Percentiles rank a stretch among this genome's conserved stretches.
Evolutionary conservation across 2,797 vertebrate species (phyloP).

Genomic region (Erethizon dorsatum): DNA sequence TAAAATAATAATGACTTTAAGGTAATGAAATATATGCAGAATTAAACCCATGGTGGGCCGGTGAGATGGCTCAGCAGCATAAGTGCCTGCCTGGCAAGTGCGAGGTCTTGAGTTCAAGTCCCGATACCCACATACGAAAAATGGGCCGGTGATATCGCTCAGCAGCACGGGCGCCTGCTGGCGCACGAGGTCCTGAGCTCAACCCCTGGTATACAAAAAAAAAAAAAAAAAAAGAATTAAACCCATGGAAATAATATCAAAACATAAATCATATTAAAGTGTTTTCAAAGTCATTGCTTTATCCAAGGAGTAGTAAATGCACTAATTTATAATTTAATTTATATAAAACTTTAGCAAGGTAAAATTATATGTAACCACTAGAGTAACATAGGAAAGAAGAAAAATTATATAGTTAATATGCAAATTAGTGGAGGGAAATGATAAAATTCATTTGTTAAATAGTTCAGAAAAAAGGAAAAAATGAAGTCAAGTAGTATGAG

Average conservation of each 20-base stretch:
- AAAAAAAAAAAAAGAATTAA: no score
- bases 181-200: no score
- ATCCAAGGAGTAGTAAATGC: background rate
- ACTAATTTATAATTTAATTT: background rate
- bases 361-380: background rate
- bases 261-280: background rate
- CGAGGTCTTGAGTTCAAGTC: no score
- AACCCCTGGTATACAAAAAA: no score
- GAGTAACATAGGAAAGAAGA: background rate
- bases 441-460: background rate
- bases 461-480: background rate
- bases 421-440: background rate
- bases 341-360: background rate
- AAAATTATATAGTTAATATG: background rate
- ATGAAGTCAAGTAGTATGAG: background rate
- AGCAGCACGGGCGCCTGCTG: no score
- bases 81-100: no score
- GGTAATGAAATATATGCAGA: background rate
- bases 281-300: background rate
- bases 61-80: no score
- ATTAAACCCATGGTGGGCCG: background rate
- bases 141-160: no score
- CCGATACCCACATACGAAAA: no score
- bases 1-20: background rate
- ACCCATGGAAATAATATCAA: background rate